Evolutionary conservation across 2,888 invertebrate species (phyloP).

Genomic region (Caenorhabditis wallacei): DNA sequence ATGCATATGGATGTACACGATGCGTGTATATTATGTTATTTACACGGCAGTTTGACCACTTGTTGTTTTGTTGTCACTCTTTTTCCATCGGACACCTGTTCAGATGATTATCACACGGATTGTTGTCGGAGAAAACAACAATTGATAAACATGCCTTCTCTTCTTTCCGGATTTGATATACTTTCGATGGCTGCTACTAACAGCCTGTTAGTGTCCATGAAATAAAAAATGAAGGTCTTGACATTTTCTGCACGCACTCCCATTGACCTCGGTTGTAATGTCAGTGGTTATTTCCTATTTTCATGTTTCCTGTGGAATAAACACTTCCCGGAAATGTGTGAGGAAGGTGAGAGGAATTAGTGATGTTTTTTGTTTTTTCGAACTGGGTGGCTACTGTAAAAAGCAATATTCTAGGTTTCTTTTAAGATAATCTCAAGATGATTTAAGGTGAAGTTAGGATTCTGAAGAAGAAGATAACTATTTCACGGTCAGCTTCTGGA

Average conservation of each 20-base stretch:
- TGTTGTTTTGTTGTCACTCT: conserved; percentile 36
- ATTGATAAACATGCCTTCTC: not conserved
- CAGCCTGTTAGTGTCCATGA: no score
- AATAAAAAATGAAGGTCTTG: not conserved
- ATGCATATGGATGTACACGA: conserved; percentile 34
- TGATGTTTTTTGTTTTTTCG: not conserved
- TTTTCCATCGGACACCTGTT: conserved; percentile 35
- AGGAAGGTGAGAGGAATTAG: no score
- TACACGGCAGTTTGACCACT: conserved; percentile 22
- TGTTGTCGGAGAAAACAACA: conserved; percentile 22
- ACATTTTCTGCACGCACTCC: conserved; percentile 5
- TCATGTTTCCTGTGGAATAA: not conserved
- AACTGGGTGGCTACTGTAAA: no score
- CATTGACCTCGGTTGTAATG: conserved; percentile 13
- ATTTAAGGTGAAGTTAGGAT: no score
- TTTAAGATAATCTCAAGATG: no score
- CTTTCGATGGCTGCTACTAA: no score
- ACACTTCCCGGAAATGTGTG: conserved; percentile 2
- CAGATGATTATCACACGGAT: conserved; percentile 35
- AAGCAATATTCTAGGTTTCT: no score
- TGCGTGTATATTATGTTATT: conserved; percentile 14
- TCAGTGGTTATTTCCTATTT: not conserved
- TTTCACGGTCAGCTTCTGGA: no score
- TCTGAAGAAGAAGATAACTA: no score
- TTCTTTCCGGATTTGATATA: no score